phyloP scores from a whole-genome alignment of 64 coral and sea anemone genomes.

The Hydrozoanthus tunicans region DNA sequence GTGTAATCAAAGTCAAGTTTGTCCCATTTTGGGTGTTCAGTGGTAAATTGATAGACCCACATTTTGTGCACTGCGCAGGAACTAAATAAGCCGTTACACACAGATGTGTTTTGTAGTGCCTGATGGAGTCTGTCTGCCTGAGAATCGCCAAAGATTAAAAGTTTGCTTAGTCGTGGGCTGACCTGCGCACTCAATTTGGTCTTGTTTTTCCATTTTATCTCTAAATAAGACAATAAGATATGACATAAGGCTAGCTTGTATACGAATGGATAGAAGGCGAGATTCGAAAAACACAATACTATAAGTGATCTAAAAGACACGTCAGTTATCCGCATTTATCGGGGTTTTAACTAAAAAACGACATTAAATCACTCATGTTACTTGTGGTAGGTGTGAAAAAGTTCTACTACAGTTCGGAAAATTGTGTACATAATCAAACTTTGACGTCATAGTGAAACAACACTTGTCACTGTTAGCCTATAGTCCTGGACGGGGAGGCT shows the following conservation, averaged over 20 bases:
- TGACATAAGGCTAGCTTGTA: background rate
- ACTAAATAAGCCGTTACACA: constrained; percentile 77
- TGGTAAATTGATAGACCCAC: constrained; percentile 78
- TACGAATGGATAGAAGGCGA: background rate
- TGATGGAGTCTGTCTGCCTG: constrained; percentile 75
- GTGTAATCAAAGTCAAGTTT: constrained; percentile 79
- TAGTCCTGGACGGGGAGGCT: too few relatives aligned
- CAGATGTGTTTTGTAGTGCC: constrained; percentile 40
- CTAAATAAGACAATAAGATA: background rate
- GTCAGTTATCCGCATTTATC: too few relatives aligned
- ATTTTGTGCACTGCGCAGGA: constrained; percentile 75
- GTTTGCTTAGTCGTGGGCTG: constrained; percentile 42
- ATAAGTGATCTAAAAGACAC: too few relatives aligned
- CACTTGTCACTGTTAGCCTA: too few relatives aligned
- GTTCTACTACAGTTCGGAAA: too few relatives aligned
- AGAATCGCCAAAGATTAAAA: constrained; percentile 89
- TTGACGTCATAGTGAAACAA: too few relatives aligned
- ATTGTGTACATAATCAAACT: too few relatives aligned
- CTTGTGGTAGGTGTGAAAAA: too few relatives aligned
- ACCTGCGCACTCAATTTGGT: background rate
- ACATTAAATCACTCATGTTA: too few relatives aligned
- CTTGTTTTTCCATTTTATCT: background rate
- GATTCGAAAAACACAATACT: too few relatives aligned
- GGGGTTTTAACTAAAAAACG: too few relatives aligned
- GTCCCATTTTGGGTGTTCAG: constrained; percentile 49